phyloP scores from a whole-genome alignment of 1,140 invertebrate genomes.

The Panulirus ornatus region DNA sequence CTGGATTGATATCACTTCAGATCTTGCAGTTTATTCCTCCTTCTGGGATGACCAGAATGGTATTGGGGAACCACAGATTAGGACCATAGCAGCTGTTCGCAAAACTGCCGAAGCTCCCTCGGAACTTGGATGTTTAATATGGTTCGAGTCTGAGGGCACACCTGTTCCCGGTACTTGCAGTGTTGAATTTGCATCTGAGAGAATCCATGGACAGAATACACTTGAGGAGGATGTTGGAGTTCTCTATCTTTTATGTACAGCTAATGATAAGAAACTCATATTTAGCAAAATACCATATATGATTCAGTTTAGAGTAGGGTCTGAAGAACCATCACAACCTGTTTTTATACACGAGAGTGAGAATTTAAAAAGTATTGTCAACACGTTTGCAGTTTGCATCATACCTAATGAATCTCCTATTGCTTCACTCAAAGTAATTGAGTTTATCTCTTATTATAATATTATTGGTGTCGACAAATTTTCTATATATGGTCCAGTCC shows the following conservation, averaged over 20 bases:
- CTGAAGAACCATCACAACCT: constrained; percentile 41
- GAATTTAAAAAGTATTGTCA: constrained; percentile 56
- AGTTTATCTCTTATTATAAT: constrained; percentile 71
- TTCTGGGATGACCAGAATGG: constrained; percentile 70
- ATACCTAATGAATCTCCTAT: constrained; percentile 42
- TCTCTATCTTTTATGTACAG: constrained; percentile 58
- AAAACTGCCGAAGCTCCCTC: constrained; percentile 45
- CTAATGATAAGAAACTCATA: constrained; percentile 49
- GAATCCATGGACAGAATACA: constrained; percentile 55
- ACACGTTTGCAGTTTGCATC: constrained; percentile 66
- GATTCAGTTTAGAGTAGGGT: constrained; percentile 61
- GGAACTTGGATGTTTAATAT: constrained; percentile 52
- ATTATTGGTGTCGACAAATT: constrained; percentile 70
- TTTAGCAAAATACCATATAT: constrained; percentile 59
- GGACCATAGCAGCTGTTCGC: constrained; percentile 56
- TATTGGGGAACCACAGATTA: constrained; percentile 61
- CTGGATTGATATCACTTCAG: constrained; percentile 65
- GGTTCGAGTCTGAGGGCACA: constrained; percentile 61
- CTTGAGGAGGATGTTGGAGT: constrained; percentile 55
- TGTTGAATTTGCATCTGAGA: constrained; percentile 54
- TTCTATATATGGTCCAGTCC: constrained; percentile 65
- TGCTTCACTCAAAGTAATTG: constrained; percentile 60
- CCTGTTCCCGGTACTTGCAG: constrained; percentile 61
- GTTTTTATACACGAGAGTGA: constrained; percentile 70
- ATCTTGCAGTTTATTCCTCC: constrained; percentile 71